A percentile compares a stretch with the other conserved stretches of the same genome.
Evolutionary conservation across 2,113 vertebrate genomes (phyloP).

Genomic region (Pluvianellus socialis): DNA sequence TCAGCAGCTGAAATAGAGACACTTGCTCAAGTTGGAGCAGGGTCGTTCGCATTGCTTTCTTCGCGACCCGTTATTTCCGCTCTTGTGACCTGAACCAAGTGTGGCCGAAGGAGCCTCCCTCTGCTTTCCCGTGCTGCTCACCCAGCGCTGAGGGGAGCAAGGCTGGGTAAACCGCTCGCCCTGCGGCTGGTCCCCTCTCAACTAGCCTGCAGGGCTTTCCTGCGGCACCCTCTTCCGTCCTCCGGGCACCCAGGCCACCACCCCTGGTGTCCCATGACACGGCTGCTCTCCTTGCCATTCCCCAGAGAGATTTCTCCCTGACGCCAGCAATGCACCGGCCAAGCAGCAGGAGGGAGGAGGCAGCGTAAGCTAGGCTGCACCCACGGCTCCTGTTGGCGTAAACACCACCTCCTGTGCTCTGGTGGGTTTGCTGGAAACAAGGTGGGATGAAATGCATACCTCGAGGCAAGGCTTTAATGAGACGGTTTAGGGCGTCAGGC

Average conservation of each 20-base stretch:
- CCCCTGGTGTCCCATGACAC: background rate
- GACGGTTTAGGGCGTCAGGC: background rate
- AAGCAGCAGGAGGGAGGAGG: background rate
- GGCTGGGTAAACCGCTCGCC: background rate
- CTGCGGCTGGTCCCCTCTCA: background rate
- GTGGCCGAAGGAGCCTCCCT: background rate
- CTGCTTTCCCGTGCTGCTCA: fast-evolving
- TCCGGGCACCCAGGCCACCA: background rate
- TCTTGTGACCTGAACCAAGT: background rate
- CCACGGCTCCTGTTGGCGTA: fast-evolving
- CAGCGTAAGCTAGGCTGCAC: background rate
- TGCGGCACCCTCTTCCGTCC: background rate
- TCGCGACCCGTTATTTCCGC: background rate
- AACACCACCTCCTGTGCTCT: background rate
- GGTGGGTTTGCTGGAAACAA: background rate
- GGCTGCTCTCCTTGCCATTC: background rate
- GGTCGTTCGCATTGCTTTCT: background rate
- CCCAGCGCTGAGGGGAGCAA: background rate
- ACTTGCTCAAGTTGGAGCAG: background rate
- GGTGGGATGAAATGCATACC: background rate
- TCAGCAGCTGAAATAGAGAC: background rate
- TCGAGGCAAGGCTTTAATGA: background rate
- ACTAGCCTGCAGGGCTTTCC: background rate
- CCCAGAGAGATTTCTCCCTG: background rate
- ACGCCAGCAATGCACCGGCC: background rate